A percentile compares a stretch with the other conserved stretches of the same genome.
These are phyloP conservation scores for Pseudochirops cupreus DNA, from an alignment of 2,797 vertebrate genomes.

Conservation along the genomic window DNA sequence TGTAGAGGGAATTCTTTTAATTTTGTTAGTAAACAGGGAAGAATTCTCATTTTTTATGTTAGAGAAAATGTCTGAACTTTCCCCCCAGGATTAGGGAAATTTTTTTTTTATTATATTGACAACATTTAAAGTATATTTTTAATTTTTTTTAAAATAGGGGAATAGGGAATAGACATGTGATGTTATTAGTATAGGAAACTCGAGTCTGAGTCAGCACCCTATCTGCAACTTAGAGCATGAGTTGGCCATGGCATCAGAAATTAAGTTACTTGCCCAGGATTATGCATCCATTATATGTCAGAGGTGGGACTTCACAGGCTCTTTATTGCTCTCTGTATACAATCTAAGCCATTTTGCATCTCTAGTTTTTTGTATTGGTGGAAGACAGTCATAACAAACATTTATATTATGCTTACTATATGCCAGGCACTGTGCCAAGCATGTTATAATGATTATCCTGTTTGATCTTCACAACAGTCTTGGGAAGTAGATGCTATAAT, in stretches of 20 bases:
- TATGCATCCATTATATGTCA: not conserved
- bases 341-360: not conserved
- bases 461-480: not conserved
- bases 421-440: not conserved
- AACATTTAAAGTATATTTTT: constrained; percentile 16
- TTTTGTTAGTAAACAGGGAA: not conserved
- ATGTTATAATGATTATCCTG: not conserved
- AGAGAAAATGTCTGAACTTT: constrained; percentile 31
- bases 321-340: not conserved
- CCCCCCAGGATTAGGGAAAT: constrained; percentile 1
- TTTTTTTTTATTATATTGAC: constrained; percentile 29
- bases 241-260: not conserved
- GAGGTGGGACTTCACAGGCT: not conserved
- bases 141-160: not conserved
- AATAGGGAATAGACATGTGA: not conserved
- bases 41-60: not conserved
- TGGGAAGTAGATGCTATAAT: not conserved
- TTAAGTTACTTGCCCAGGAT: not conserved
- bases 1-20: not conserved
- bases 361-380: not conserved
- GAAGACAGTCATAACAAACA: not conserved
- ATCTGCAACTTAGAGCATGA: not conserved
- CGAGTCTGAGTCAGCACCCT: not conserved
- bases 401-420: not conserved
- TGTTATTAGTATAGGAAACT: not conserved